These are phyloP conservation scores for Alviniconcha strummeri DNA, from an alignment of 2,888 invertebrate species.

Conservation along the genomic window DNA sequence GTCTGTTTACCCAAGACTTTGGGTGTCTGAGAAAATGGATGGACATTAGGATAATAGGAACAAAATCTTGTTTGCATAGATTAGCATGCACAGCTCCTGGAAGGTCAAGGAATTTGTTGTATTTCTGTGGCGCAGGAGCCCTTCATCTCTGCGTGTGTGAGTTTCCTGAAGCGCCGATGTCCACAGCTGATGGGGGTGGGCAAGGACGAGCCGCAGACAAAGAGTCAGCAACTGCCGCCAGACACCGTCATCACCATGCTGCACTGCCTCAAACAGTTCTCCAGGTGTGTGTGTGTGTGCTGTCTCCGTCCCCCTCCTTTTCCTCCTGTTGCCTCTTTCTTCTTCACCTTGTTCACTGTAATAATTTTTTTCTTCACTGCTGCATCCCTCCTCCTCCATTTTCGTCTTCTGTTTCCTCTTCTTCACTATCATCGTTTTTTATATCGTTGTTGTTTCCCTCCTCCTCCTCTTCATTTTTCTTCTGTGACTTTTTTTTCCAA, in stretches of 20 bases:
- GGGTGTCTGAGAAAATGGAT: too few species aligned
- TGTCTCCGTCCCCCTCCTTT: not conserved
- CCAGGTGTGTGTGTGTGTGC: conserved; percentile 72
- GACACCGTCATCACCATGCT: conserved; percentile 94
- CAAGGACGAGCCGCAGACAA: conserved; percentile 84
- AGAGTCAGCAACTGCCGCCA: conserved; percentile 87
- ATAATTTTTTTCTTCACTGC: too few species aligned
- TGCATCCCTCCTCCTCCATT: not conserved
- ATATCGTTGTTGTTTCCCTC: too few species aligned
- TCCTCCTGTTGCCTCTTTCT: not conserved
- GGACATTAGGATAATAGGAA: too few species aligned
- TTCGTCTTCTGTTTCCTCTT: not conserved
- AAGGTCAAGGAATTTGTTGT: not conserved
- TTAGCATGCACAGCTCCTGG: too few species aligned
- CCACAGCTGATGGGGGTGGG: conserved; percentile 87
- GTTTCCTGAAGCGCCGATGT: conserved; percentile 82
- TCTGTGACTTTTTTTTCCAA: too few species aligned
- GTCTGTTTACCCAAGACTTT: too few species aligned
- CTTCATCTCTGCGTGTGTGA: conserved; percentile 74
- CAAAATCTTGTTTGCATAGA: too few species aligned
- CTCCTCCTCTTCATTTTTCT: too few species aligned
- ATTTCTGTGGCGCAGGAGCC: conserved; percentile 67
- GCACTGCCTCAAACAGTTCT: conserved; percentile 85
- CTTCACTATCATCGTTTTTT: not conserved
- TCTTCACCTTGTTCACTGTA: too few species aligned